Conservation (phyloP, 1,140 invertebrate genomes). For the Drosophila orena region DNA sequence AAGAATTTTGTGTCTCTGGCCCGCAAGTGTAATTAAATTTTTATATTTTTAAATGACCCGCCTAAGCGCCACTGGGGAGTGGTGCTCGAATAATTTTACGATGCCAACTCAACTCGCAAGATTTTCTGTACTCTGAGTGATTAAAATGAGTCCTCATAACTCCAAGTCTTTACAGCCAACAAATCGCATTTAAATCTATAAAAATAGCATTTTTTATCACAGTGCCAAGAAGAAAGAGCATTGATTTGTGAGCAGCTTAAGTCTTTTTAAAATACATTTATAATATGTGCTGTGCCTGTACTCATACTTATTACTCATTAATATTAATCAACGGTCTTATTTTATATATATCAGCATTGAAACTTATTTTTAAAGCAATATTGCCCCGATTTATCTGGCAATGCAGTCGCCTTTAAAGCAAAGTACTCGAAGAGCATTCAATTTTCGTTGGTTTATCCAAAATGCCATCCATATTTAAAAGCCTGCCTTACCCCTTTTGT, state of each 20-base stretch:
- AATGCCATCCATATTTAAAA: conserved; percentile 35
- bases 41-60: conserved; percentile 43
- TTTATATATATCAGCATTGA: neutral
- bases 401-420: neutral
- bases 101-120: neutral
- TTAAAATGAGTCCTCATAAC: neutral
- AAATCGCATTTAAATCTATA: neutral
- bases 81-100: conserved; percentile 4
- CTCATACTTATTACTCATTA: neutral
- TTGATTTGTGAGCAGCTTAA: too few relatives aligned
- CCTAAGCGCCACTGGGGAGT: conserved; percentile 1
- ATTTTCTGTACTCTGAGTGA: neutral
- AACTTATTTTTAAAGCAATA: neutral
- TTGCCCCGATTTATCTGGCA: neutral
- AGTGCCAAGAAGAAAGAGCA: too few relatives aligned
- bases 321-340: neutral
- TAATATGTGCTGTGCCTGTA: neutral
- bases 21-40: conserved; percentile 54
- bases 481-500: conserved; percentile 31
- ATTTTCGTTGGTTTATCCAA: conserved; percentile 24
- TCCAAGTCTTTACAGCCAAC: neutral
- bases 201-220: too few relatives aligned
- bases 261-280: neutral
- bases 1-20: conserved; percentile 37
- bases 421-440: conserved; percentile 30